These are phyloP conservation scores for Matsumurasca onukii DNA, from an alignment of 1,140 invertebrate genomes.

Conservation along the genomic window DNA sequence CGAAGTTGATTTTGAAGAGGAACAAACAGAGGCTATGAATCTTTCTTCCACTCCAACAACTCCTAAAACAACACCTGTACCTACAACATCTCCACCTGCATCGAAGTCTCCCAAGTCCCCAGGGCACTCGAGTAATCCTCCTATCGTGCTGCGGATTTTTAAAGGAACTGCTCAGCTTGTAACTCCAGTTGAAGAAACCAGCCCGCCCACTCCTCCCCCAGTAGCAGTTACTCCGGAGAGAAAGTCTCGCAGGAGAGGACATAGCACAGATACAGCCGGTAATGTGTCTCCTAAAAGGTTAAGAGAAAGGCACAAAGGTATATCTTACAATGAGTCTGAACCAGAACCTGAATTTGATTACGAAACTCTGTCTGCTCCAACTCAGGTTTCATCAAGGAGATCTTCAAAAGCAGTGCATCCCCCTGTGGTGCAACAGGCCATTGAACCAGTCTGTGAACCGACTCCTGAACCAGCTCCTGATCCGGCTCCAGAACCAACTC, in stretches of 20 bases:
- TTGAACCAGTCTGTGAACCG: slow-evolving; percentile 2
- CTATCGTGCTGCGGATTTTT: slow-evolving; percentile 66
- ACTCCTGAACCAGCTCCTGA: slow-evolving; percentile 24
- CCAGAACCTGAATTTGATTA: slow-evolving; percentile 13
- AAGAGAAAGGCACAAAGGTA: slow-evolving; percentile 28
- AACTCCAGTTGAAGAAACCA: slow-evolving; percentile 42
- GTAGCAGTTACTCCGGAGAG: slow-evolving; percentile 31
- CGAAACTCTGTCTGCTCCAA: background rate
- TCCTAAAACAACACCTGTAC: slow-evolving; percentile 39
- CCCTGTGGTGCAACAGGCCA: background rate
- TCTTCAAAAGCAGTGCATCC: background rate
- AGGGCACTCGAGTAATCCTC: slow-evolving; percentile 58
- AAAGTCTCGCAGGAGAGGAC: slow-evolving; percentile 38
- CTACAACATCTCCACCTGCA: slow-evolving; percentile 18
- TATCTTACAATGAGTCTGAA: slow-evolving; percentile 8
- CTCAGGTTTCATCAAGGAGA: background rate
- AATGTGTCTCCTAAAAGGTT: slow-evolving; percentile 30
- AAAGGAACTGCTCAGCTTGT: slow-evolving; percentile 56
- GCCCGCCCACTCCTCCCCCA: slow-evolving; percentile 52
- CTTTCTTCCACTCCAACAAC: slow-evolving; percentile 39
- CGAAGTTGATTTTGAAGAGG: slow-evolving; percentile 35
- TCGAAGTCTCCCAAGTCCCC: slow-evolving; percentile 44
- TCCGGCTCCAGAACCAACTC: slow-evolving; percentile 37
- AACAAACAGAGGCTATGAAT: slow-evolving; percentile 46
- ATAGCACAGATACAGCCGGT: slow-evolving; percentile 8